Evolutionary conservation across 2,888 invertebrate species (phyloP), one percentile per base, ranked within the genome.

Genomic region (Aphrophora alni): DNA sequence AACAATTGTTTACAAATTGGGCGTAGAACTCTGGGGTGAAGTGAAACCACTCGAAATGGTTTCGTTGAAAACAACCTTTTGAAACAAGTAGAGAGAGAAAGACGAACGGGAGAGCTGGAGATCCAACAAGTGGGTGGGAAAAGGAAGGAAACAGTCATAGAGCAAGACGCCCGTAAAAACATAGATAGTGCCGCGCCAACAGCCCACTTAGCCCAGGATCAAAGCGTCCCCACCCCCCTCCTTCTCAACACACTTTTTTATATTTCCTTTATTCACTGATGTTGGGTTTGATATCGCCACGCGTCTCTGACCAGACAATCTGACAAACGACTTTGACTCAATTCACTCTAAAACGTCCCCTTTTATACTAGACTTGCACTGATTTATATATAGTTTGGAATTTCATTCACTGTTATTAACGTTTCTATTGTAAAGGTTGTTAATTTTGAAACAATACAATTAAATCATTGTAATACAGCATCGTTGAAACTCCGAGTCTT

Each of bases 41-140:
- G 21, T 59, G 59, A 59, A 59, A 59, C 59, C 59, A 59, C 59
- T 59, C 59, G 59, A 59, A 59, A 59, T 59, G 59, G 59, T 59
- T n/a, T 1, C 21, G n/a, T 59, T n/a, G 21, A 59, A 59, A 59
- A n/a, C n/a, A 59, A n/a, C 59, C 59, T 59, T 59, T 59, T 59
- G 59, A 59, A 59, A 59, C 21, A n/a, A n/a, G n/a, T n/a, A n/a
- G 59, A 59, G 59, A 59, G 44, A 44, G 44, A 33, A 5, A 8
- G 33, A 33, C n/a, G n/a, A 33, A 33, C 33, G 33, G 33, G 33
- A 33, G 44, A 7, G 44, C 44, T 14, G 44, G 59, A n/a, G 59
- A 59, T 59, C 59, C 59, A 59, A 59, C 59, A 59, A 59, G 59
- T 59, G 59, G 59, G 59, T 59, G 59, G 59, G 59, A 59, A 59